Conservation (phyloP, 2,888 invertebrate species). For the Chaetoderma sp. region DNA sequence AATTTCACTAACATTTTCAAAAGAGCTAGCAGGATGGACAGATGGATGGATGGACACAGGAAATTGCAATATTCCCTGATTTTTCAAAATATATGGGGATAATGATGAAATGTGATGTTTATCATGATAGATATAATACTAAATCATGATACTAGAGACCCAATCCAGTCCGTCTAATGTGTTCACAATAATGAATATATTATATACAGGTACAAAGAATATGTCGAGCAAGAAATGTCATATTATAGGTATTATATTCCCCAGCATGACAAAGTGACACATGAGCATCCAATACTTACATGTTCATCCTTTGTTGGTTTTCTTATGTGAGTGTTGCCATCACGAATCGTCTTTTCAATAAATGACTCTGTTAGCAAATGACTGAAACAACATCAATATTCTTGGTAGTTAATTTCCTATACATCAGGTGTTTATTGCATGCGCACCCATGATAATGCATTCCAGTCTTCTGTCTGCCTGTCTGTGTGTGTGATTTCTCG, state of each 20-base stretch:
- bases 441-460: too few relatives aligned
- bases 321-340: constrained; percentile 30
- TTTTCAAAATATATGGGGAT: too few relatives aligned
- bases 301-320: constrained; percentile 29
- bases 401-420: too few relatives aligned
- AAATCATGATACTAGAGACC: background rate
- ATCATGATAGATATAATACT: background rate
- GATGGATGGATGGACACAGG: too few relatives aligned
- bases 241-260: too few relatives aligned
- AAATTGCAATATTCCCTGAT: too few relatives aligned
- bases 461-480: background rate
- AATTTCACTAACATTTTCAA: too few relatives aligned
- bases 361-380: constrained; percentile 50
- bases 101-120: too few relatives aligned
- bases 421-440: too few relatives aligned
- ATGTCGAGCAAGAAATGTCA: too few relatives aligned
- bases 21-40: too few relatives aligned
- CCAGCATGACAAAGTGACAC: too few relatives aligned
- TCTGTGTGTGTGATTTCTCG: background rate
- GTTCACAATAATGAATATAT: background rate
- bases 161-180: background rate
- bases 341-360: constrained; percentile 45
- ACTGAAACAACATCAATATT: constrained; percentile 41
- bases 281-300: constrained; percentile 24
- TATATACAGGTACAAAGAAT: background rate